A percentile compares a stretch with the other conserved stretches of the same genome.
phyloP scores from a whole-genome alignment of 2,888 invertebrate species.

The Eilema sororculum region DNA sequence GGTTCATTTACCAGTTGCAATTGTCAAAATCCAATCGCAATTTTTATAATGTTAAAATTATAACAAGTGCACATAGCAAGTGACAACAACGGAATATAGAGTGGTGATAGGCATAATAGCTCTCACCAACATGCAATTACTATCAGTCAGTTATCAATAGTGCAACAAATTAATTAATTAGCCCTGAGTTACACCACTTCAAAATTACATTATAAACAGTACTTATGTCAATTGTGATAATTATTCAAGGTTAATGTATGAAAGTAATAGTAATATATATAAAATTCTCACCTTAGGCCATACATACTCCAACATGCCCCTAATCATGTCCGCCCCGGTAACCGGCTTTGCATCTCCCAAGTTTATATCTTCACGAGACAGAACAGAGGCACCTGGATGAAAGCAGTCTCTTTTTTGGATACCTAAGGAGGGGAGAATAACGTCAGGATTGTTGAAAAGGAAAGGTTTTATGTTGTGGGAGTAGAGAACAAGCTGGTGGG shows the following conservation, averaged over 20 bases:
- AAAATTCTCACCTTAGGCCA: constrained; percentile 94
- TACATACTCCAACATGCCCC: constrained; percentile 95
- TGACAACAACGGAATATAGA: too few relatives aligned
- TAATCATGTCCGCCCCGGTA: constrained; percentile 92
- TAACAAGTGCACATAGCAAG: too few relatives aligned
- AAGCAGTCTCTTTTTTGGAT: constrained; percentile 93
- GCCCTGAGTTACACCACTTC: background rate
- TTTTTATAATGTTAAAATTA: too few relatives aligned
- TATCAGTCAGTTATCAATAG: background rate
- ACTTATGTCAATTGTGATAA: background rate
- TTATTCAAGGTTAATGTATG: constrained; percentile 19
- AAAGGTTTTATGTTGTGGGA: constrained; percentile 45
- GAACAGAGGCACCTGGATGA: constrained; percentile 94
- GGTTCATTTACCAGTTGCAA: too few relatives aligned
- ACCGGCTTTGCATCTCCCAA: constrained; percentile 88
- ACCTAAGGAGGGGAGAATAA: constrained; percentile 76
- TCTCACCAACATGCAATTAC: background rate
- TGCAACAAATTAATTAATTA: background rate
- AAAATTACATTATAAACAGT: background rate
- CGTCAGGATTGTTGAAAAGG: constrained; percentile 54
- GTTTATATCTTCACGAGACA: constrained; percentile 89
- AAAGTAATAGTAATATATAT: background rate
- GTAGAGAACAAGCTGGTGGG: constrained; percentile 43
- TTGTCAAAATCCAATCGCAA: too few relatives aligned
- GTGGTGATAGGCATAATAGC: too few relatives aligned